Base-by-base conservation (phyloP, 2,888 invertebrate genomes). In the Mesochorus sp. region DNA sequence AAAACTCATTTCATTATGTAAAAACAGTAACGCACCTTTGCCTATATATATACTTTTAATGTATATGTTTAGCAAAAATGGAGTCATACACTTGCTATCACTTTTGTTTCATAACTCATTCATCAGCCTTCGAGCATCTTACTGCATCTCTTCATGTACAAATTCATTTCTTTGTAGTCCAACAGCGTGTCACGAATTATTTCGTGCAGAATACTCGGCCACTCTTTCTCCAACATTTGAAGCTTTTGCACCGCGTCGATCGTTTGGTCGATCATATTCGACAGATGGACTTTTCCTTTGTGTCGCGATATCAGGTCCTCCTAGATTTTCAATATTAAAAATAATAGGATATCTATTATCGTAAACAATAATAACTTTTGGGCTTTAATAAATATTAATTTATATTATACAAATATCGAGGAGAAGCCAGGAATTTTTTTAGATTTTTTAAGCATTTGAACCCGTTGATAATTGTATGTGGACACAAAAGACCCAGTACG, bases 91-190 rank as follows among this genome's bases (percentile, higher is more conserved):
- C n/a, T n/a, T n/a, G n/a, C n/a, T n/a, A n/a, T n/a, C n/a, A n/a
- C n/a, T n/a, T 53, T 49, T 47, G 34, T 28, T 17, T n/a, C 19
- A 68, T 67, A 14, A 51, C 19, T 68, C 68, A 86, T 81, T 87
- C 85, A 62, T 86, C 84, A 67, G 62, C 79, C 73, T n/a, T 86
- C 83, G 34, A 91, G 84, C 64, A 83, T 85, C 61, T 89, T 88
- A 62, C 90, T 89, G 79, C 91, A 91, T 61, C 88, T 93, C 88
- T 96, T 95, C 91, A 96, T 95, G 88, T 97, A 97, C 71, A 93
- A 91, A 87, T 96, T 95, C 92, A 97, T 93, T 83, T 97, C 94
- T n/a, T 95, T 94, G 88, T 95, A 97, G 90, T 97, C 97, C 75
- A 93, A 92, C 75, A 97, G 91, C 10, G 96, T 95, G 82, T 96